Conservation (phyloP, 2,797 vertebrate species). For the Pseudomugil gertrudae region DNA sequence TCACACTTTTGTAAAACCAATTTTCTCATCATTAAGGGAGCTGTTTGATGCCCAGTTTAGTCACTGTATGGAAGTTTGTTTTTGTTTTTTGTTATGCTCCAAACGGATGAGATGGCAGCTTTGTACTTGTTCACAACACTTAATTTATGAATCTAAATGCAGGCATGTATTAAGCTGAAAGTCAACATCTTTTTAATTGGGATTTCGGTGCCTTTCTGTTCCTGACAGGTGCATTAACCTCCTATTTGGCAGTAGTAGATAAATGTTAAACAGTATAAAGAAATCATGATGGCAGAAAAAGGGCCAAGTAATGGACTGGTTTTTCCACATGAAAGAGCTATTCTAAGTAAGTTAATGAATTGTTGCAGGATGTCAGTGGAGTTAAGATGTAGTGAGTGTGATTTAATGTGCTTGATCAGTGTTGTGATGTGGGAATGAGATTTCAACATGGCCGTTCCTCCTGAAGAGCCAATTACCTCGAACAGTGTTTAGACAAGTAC, state of each 20-base stretch:
- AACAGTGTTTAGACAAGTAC: slow-evolving; percentile 45
- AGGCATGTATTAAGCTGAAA: not conserved
- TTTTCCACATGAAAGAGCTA: slow-evolving; percentile 11
- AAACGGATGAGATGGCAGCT: not conserved
- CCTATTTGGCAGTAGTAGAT: not conserved
- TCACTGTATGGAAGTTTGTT: not conserved
- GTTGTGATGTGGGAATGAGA: slow-evolving; percentile 13
- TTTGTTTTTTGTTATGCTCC: slow-evolving; percentile 4
- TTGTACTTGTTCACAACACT: not conserved
- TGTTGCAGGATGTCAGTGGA: slow-evolving; percentile 23
- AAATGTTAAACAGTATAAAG: not conserved
- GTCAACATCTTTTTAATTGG: not conserved
- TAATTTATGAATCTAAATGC: not conserved
- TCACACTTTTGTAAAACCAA: slow-evolving; percentile 26
- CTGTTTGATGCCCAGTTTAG: slow-evolving; percentile 12
- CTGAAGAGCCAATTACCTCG: slow-evolving; percentile 45
- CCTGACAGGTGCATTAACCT: not conserved
- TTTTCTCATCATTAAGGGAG: slow-evolving; percentile 20
- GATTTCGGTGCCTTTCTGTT: slow-evolving; percentile 2
- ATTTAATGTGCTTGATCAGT: slow-evolving; percentile 28
- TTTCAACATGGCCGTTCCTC: slow-evolving; percentile 14
- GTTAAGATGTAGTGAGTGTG: slow-evolving; percentile 21
- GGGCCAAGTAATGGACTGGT: not conserved
- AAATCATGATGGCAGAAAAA: not conserved
- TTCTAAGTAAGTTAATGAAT: slow-evolving; percentile 24